These are phyloP conservation scores for Harpegnathos saltator DNA, from an alignment of 1,140 invertebrate species.

Conservation along the genomic window DNA sequence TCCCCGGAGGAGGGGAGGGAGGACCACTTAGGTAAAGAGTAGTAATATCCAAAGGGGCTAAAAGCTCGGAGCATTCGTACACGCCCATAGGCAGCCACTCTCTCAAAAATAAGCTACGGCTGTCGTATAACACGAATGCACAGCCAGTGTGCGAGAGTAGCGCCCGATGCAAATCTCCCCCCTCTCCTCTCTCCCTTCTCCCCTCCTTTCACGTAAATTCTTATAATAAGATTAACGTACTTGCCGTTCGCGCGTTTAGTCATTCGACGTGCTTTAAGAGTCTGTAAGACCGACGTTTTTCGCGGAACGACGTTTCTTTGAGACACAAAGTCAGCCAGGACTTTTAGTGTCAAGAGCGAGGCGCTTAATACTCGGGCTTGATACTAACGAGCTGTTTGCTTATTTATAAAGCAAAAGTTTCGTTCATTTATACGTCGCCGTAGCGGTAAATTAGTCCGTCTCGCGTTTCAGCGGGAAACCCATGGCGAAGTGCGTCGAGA, in stretches of 20 bases:
- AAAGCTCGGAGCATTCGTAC: conserved; percentile 32
- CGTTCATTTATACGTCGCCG: not conserved
- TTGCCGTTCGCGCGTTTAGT: not conserved
- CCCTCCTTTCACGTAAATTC: conserved; percentile 35
- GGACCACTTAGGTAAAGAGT: conserved; percentile 50
- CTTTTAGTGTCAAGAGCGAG: conserved; percentile 3
- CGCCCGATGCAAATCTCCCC: conserved; percentile 42
- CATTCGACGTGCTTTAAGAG: conserved; percentile 6
- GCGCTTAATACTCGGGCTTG: too few relatives aligned
- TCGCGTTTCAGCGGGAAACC: not conserved
- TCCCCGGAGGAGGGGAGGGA: too few relatives aligned
- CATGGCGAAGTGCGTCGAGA: not conserved
- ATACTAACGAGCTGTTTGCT: not conserved
- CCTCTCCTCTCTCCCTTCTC: conserved; percentile 7
- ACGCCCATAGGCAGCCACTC: conserved; percentile 8
- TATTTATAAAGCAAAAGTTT: not conserved
- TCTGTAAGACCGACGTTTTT: not conserved
- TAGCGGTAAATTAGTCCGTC: not conserved
- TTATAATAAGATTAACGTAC: conserved; percentile 11
- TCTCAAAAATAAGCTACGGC: conserved; percentile 51
- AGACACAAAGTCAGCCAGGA: not conserved
- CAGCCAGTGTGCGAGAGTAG: conserved; percentile 28
- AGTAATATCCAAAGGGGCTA: conserved; percentile 52
- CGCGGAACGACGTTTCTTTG: not conserved
- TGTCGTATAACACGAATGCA: conserved; percentile 17